Evolutionary conservation across 2,113 vertebrate species (phyloP).

Genomic region (Sorex fumeus): DNA sequence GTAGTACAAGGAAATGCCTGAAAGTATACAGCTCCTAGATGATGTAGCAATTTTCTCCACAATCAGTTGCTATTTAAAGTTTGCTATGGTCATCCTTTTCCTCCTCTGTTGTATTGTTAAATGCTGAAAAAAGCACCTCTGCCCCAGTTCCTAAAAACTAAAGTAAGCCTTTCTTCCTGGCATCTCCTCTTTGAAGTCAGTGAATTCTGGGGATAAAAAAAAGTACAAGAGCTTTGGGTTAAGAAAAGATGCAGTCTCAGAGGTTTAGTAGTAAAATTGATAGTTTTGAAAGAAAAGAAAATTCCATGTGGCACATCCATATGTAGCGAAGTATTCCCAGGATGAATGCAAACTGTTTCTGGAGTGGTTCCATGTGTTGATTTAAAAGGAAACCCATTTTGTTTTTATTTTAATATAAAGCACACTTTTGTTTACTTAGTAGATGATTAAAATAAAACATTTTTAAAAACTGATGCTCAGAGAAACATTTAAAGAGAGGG

Average conservation of each 20-base stretch:
- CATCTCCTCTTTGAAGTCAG: slow-evolving; percentile 20
- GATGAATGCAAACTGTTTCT: not conserved
- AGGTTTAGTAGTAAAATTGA: slow-evolving; percentile 3
- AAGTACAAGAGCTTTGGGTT: not conserved
- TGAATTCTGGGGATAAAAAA: not conserved
- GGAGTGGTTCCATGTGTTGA: not conserved
- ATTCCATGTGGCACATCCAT: not conserved
- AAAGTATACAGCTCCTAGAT: not conserved
- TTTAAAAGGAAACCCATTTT: not conserved
- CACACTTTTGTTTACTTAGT: not conserved
- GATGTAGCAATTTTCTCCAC: not conserved
- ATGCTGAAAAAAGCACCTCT: slow-evolving; percentile 14
- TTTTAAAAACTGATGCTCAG: not conserved
- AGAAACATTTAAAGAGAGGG: slow-evolving; percentile 6
- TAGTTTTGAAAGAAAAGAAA: not conserved
- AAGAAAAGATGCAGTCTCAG: not conserved
- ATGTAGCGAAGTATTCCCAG: not conserved
- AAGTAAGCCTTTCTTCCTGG: not conserved
- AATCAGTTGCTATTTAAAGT: slow-evolving; percentile 10
- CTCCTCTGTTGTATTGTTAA: slow-evolving; percentile 32
- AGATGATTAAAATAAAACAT: slow-evolving; percentile 1
- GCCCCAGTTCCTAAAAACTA: not conserved
- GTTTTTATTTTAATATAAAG: slow-evolving; percentile 45
- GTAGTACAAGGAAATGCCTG: not conserved
- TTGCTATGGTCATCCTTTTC: not conserved